A percentile compares a stretch with the other conserved stretches of the same genome.
phyloP scores from a whole-genome alignment of 2,888 invertebrate species.

The Dione juno region DNA sequence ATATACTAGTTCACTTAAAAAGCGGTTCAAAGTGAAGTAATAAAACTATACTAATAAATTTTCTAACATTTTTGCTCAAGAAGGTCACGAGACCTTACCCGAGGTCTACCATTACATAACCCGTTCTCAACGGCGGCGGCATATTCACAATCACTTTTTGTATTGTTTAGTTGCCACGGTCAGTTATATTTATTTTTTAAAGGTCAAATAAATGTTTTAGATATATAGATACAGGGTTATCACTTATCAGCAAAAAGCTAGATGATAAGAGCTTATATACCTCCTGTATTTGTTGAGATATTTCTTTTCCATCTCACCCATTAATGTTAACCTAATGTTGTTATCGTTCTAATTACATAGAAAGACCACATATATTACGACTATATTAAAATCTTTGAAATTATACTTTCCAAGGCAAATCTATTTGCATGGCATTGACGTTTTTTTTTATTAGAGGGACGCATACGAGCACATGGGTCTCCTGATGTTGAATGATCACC shows the following conservation, averaged over 20 bases:
- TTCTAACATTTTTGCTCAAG: slow-evolving; percentile 16
- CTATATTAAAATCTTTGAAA: no score
- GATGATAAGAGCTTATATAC: background rate
- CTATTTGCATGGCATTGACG: no score
- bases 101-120: slow-evolving; percentile 24
- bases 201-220: slow-evolving; percentile 18
- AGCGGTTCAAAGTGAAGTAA: background rate
- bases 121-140: slow-evolving; percentile 35
- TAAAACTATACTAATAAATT: background rate
- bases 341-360: no score
- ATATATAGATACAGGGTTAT: slow-evolving; percentile 13
- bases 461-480: no score
- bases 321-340: no score
- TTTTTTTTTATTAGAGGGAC: no score
- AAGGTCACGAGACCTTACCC: slow-evolving; percentile 17
- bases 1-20: background rate
- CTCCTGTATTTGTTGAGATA: background rate
- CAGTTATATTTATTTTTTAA: slow-evolving; percentile 15
- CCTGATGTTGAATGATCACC: no score
- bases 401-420: no score
- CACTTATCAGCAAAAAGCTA: background rate
- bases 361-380: no score
- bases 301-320: no score
- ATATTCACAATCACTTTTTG: slow-evolving; percentile 31
- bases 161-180: slow-evolving; percentile 37